Percentiles rank a stretch among this genome's conserved stretches.
Evolutionary conservation across 2,113 vertebrate species (phyloP).

Genomic region (Mus spicilegus): DNA sequence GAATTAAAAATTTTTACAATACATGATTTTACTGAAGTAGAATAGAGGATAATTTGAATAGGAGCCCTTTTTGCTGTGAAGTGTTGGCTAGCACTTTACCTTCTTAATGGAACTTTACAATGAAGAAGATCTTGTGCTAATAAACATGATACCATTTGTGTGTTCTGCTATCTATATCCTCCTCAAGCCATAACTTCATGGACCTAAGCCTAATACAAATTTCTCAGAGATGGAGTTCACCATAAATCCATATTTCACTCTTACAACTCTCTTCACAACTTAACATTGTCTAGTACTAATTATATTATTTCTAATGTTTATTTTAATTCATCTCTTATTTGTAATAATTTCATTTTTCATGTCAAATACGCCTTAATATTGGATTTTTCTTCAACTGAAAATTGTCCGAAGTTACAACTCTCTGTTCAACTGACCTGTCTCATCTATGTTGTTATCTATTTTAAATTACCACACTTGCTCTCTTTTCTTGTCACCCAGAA

Average conservation of each 20-base stretch:
- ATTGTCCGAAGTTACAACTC: background rate
- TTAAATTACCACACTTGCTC: background rate
- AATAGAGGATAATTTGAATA: background rate
- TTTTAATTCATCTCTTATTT: background rate
- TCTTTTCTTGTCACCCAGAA: background rate
- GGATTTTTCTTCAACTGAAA: background rate
- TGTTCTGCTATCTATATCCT: background rate
- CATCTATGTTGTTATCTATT: background rate
- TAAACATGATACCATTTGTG: background rate
- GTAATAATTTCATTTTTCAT: background rate
- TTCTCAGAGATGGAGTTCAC: background rate
- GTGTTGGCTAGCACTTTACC: background rate
- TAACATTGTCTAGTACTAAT: background rate
- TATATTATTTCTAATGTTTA: background rate
- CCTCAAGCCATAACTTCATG: background rate
- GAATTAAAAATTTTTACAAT: background rate
- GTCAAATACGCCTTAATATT: background rate
- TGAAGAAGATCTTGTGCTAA: background rate
- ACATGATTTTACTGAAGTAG: background rate
- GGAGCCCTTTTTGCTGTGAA: background rate
- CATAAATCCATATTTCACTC: background rate
- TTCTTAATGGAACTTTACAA: background rate
- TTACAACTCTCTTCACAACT: background rate
- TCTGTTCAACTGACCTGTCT: background rate
- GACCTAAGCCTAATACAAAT: background rate